phyloP scores from a whole-genome alignment of 2,797 vertebrate species.

The Cirrhinus molitorella region DNA sequence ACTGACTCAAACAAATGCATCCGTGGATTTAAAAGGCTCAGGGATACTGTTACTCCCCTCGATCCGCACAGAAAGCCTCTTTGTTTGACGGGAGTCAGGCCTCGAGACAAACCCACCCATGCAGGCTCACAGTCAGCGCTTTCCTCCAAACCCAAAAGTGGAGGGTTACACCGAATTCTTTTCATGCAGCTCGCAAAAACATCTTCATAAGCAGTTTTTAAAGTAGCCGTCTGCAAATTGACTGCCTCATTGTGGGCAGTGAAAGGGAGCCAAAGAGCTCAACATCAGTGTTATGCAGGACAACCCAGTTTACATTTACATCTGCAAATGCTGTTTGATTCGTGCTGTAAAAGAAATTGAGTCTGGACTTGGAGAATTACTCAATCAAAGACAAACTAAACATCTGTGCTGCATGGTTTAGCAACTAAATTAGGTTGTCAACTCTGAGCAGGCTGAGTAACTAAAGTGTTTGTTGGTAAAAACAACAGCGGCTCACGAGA shows the following conservation, averaged over 20 bases:
- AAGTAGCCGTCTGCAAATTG: neutral
- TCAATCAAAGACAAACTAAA: too few relatives aligned
- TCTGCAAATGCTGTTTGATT: neutral
- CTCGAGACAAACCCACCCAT: neutral
- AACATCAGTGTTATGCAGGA: neutral
- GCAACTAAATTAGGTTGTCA: neutral
- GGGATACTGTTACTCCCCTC: slow-evolving; percentile 36
- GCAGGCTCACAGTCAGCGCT: slow-evolving; percentile 18
- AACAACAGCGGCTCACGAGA: neutral
- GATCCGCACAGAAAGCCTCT: slow-evolving; percentile 51
- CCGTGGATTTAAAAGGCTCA: slow-evolving; percentile 3
- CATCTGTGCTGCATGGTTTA: neutral
- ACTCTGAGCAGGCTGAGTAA: too few relatives aligned
- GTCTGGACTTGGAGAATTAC: neutral
- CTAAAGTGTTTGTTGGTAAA: neutral
- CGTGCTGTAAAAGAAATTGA: neutral
- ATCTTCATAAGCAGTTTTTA: slow-evolving; percentile 4
- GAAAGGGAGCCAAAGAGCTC: neutral
- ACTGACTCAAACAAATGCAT: slow-evolving; percentile 22
- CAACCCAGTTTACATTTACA: neutral
- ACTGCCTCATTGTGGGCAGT: neutral
- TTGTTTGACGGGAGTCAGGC: slow-evolving; percentile 26
- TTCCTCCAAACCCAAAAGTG: slow-evolving; percentile 16
- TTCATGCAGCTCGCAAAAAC: neutral
- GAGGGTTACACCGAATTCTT: neutral